Percentiles rank a stretch among this genome's conserved stretches.
phyloP scores from a whole-genome alignment of 2,888 invertebrate species.

The Luperina testacea region DNA sequence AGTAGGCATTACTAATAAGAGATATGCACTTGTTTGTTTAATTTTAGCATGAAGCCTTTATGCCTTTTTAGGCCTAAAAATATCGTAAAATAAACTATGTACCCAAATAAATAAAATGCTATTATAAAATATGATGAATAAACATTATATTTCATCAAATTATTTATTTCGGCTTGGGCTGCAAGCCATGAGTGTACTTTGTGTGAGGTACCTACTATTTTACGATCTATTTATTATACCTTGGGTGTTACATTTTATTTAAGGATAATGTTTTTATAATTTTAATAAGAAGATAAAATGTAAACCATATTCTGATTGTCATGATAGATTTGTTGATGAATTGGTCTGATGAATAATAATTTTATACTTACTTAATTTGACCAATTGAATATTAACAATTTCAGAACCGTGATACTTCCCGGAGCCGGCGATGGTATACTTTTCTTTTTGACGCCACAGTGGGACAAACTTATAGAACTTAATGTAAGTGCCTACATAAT shows the following conservation, averaged over 20 bases:
- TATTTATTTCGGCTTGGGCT: too few relatives aligned
- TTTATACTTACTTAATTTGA: background rate
- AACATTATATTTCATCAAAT: background rate
- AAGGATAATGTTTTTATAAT: background rate
- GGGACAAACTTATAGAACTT: conserved; percentile 93
- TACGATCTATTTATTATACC: background rate
- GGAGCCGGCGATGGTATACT: conserved; percentile 93
- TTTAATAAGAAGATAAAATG: background rate
- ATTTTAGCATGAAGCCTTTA: background rate
- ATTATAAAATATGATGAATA: background rate
- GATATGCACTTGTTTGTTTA: too few relatives aligned
- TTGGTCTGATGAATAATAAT: background rate
- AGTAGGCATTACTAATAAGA: background rate
- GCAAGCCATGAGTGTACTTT: background rate
- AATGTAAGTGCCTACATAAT: conserved; percentile 86
- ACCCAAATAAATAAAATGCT: background rate
- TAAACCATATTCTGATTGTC: background rate
- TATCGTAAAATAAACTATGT: background rate
- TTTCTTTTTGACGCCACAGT: conserved; percentile 95
- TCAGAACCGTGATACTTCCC: conserved; percentile 90
- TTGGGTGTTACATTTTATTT: background rate
- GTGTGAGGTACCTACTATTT: background rate
- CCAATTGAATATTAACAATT: conserved; percentile 35
- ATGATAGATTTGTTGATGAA: background rate
- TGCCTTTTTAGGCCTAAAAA: background rate